phyloP scores from a whole-genome alignment of 2,113 vertebrate genomes.

The Dipodomys spectabilis region DNA sequence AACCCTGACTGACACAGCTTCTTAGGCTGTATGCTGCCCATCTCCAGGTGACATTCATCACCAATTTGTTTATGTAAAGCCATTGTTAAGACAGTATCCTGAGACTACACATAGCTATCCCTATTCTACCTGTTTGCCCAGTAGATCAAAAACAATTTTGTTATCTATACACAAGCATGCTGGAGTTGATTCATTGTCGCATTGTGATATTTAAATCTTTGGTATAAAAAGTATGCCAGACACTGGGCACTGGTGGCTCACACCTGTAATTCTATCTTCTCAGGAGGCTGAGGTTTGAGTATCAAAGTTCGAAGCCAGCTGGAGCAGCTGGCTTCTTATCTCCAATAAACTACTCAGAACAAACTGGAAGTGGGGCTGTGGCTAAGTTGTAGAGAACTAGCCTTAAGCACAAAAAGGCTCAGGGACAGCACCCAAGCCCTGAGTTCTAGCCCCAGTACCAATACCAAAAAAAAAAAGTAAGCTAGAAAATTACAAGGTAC shows the following conservation, averaged over 20 bases:
- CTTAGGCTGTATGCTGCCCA: neutral
- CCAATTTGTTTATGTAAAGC: neutral
- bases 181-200: neutral
- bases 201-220: slow-evolving; percentile 8
- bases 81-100: neutral
- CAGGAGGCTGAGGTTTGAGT: no score
- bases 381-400: no score
- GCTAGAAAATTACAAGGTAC: no score
- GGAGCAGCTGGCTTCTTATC: no score
- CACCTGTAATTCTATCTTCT: no score
- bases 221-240: neutral
- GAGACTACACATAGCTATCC: neutral
- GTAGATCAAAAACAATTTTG: neutral
- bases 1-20: neutral
- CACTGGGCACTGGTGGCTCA: neutral
- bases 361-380: no score
- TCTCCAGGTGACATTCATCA: neutral
- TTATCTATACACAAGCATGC: neutral
- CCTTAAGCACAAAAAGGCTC: no score
- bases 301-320: no score
- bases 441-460: no score
- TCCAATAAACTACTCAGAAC: no score
- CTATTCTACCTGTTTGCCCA: neutral
- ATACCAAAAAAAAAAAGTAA: no score
- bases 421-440: no score